These are phyloP conservation scores for Ridgeia piscesae DNA, from an alignment of 1,140 invertebrate genomes.

Conservation along the genomic window DNA sequence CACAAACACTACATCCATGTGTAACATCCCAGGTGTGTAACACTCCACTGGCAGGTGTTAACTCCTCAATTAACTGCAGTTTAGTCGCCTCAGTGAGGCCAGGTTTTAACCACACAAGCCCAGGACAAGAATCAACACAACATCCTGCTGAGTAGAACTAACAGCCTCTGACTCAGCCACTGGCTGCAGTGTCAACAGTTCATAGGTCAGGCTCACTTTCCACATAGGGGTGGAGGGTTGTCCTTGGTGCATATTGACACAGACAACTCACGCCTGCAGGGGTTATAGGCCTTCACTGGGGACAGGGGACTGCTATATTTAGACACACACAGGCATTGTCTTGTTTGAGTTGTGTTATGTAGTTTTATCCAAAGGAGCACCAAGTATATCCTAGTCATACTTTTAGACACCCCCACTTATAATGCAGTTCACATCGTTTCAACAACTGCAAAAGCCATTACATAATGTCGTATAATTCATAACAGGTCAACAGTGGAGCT, in stretches of 20 bases:
- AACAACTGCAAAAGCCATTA: not conserved
- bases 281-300: not conserved
- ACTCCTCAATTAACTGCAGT: not conserved
- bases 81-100: not conserved
- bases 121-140: not conserved
- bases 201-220: not conserved
- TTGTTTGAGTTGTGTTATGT: not conserved
- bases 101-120: not conserved
- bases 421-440: not conserved
- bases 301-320: not conserved
- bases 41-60: not conserved
- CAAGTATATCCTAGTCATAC: not conserved
- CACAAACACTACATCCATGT: not conserved
- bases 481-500: not conserved
- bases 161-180: not conserved
- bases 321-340: not conserved
- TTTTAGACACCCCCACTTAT: not conserved
- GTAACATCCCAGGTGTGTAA: not conserved
- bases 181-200: not conserved
- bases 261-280: not conserved
- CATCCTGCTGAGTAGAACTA: not conserved
- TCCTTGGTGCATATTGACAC: not conserved
- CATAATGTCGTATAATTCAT: not conserved
- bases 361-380: not conserved
- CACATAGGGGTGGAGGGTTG: not conserved